These are phyloP conservation scores for Ennomos fuscantarius DNA, from an alignment of 2,888 invertebrate genomes.

Conservation along the genomic window DNA sequence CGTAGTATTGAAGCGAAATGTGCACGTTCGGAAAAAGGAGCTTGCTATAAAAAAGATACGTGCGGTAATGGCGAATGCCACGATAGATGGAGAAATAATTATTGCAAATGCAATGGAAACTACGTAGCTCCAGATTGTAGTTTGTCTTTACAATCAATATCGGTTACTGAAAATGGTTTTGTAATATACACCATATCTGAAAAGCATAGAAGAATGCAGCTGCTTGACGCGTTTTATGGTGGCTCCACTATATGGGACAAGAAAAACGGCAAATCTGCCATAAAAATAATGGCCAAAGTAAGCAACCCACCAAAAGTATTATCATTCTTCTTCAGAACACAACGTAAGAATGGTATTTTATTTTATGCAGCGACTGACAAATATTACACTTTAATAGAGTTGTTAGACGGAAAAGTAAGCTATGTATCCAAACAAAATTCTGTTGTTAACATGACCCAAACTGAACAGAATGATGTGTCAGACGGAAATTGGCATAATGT, in stretches of 20 bases:
- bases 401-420: slow-evolving; percentile 90
- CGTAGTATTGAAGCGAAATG: slow-evolving; percentile 91
- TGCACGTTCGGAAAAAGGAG: slow-evolving; percentile 87
- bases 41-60: slow-evolving; percentile 86
- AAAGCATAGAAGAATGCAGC: slow-evolving; percentile 93
- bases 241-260: slow-evolving; percentile 89
- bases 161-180: slow-evolving; percentile 91
- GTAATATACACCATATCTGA: slow-evolving; percentile 92
- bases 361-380: slow-evolving; percentile 94
- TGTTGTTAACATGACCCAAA: slow-evolving; percentile 92
- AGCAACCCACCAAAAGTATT: slow-evolving; percentile 88
- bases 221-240: slow-evolving; percentile 91
- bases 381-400: slow-evolving; percentile 93
- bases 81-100: slow-evolving; percentile 92
- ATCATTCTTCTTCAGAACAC: slow-evolving; percentile 92
- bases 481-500: slow-evolving; percentile 97
- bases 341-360: slow-evolving; percentile 91
- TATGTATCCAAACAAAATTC: slow-evolving; percentile 93
- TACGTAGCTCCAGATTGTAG: slow-evolving; percentile 92
- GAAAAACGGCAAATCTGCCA: slow-evolving; percentile 55
- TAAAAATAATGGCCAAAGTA: slow-evolving; percentile 63
- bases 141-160: slow-evolving; percentile 91
- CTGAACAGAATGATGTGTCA: slow-evolving; percentile 85
- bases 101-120: slow-evolving; percentile 89
- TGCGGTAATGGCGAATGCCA: slow-evolving; percentile 89